Evolutionary conservation across 1,140 invertebrate genomes (phyloP).

Genomic region (Lucilia sericata): DNA sequence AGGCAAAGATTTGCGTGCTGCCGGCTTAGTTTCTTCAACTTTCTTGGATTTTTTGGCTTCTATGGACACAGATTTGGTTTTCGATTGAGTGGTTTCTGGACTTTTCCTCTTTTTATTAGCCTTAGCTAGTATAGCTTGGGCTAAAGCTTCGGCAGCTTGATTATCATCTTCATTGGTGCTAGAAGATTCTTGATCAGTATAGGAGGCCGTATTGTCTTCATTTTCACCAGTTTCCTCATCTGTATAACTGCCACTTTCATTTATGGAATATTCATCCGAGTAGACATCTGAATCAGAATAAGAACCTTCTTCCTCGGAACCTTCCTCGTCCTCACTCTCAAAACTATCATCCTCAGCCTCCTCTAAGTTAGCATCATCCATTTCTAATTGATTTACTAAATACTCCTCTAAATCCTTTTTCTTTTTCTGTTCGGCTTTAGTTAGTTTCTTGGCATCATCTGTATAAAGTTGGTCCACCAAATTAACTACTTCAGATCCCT

Average conservation of each 20-base stretch:
- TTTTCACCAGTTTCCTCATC: constrained; percentile 33
- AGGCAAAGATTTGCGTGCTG: constrained; percentile 44
- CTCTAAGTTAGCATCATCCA: background rate
- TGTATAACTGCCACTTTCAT: constrained; percentile 17
- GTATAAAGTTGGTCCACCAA: constrained; percentile 40
- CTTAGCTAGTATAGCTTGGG: background rate
- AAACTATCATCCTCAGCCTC: background rate
- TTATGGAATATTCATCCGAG: constrained; percentile 23
- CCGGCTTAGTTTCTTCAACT: background rate
- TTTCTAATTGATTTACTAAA: constrained; percentile 35
- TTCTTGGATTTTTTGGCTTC: constrained; percentile 5
- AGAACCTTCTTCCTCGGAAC: background rate
- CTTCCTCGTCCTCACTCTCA: background rate
- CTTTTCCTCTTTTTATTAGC: constrained; percentile 11
- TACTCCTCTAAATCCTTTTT: constrained; percentile 46
- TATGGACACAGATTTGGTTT: background rate
- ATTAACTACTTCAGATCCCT: constrained; percentile 3
- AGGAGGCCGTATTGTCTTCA: background rate
- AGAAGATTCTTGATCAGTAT: background rate
- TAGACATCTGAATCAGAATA: constrained; percentile 19
- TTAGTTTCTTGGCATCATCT: constrained; percentile 38
- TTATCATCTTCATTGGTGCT: background rate
- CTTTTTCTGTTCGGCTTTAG: constrained; percentile 44
- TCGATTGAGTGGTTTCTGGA: background rate
- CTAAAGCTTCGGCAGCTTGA: background rate